Percentiles rank a stretch among this genome's conserved stretches.
These are phyloP conservation scores for Sinocyclocheilus anophthalmus DNA, from an alignment of 2,113 vertebrate genomes.

Conservation along the genomic window DNA sequence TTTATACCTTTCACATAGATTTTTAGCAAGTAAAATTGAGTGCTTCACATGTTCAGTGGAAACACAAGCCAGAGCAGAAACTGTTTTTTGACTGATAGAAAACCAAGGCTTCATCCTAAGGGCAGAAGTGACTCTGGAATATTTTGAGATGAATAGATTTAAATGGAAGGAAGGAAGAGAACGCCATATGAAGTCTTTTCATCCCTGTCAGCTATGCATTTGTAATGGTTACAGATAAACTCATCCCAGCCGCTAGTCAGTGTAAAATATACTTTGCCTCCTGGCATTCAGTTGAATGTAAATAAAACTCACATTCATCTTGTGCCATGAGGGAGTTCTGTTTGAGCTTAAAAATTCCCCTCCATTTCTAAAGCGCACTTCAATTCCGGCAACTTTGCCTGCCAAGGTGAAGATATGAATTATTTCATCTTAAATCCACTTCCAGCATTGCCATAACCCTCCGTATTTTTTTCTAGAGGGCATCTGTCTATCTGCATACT, in stretches of 20 bases:
- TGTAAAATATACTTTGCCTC: conserved; percentile 21
- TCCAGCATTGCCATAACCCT: not conserved
- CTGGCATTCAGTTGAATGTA: conserved; percentile 13
- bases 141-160: conserved; percentile 18
- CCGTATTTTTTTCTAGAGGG: not conserved
- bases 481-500: conserved; percentile 57
- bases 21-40: not conserved
- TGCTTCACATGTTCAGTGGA: not conserved
- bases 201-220: conserved; percentile 25
- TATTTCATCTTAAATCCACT: not conserved
- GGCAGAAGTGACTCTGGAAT: not conserved
- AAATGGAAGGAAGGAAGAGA: not conserved
- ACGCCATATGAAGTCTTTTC: conserved; percentile 1
- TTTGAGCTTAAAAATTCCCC: conserved; percentile 16
- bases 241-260: conserved; percentile 16
- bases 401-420: conserved; percentile 34
- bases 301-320: conserved; percentile 30
- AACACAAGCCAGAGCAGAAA: not conserved
- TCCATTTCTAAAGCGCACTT: conserved; percentile 7
- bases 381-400: conserved; percentile 14
- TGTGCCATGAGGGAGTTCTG: conserved; percentile 19
- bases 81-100: not conserved
- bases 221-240: conserved; percentile 33
- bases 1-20: not conserved
- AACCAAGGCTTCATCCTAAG: conserved; percentile 10